Percentiles rank a stretch among this genome's conserved stretches.
phyloP scores from a whole-genome alignment of 2,888 invertebrate species.

The Eilema sororculum region DNA sequence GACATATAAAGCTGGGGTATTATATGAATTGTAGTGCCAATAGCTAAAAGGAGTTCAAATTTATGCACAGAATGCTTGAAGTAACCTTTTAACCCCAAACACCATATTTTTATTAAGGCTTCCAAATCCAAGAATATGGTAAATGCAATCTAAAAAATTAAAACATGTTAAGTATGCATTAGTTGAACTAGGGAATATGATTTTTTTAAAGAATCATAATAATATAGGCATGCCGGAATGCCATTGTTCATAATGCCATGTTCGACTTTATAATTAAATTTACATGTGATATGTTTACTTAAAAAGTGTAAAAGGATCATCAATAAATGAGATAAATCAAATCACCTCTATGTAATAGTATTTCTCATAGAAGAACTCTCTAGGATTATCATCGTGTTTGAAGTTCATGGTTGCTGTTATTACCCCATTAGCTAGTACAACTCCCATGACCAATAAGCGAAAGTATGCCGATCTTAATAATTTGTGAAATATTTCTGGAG shows the following conservation, averaged over 20 bases:
- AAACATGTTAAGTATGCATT: not conserved
- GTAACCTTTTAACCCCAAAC: slow-evolving; percentile 97
- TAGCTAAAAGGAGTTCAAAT: slow-evolving; percentile 96
- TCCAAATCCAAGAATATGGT: slow-evolving; percentile 98
- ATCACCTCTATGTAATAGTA: slow-evolving; percentile 96
- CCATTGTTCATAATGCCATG: too few relatives aligned
- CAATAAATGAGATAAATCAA: not conserved
- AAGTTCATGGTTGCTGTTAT: slow-evolving; percentile 98
- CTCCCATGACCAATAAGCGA: slow-evolving; percentile 96
- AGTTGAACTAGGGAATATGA: not conserved
- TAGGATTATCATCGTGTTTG: slow-evolving; percentile 94
- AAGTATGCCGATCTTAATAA: slow-evolving; percentile 97
- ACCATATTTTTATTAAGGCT: slow-evolving; percentile 98
- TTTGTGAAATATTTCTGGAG: slow-evolving; percentile 94
- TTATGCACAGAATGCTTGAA: slow-evolving; percentile 98
- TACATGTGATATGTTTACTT: too few relatives aligned
- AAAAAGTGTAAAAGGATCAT: not conserved
- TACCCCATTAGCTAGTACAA: slow-evolving; percentile 97
- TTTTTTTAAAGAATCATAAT: not conserved
- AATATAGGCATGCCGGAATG: not conserved
- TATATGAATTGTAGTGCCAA: slow-evolving; percentile 97
- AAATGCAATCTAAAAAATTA: slow-evolving; percentile 91
- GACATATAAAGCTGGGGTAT: slow-evolving; percentile 97
- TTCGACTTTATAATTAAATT: too few relatives aligned
- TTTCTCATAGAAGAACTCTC: slow-evolving; percentile 94